These are phyloP conservation scores for Iphiclides podalirius DNA, from an alignment of 2,888 invertebrate species.

Conservation along the genomic window DNA sequence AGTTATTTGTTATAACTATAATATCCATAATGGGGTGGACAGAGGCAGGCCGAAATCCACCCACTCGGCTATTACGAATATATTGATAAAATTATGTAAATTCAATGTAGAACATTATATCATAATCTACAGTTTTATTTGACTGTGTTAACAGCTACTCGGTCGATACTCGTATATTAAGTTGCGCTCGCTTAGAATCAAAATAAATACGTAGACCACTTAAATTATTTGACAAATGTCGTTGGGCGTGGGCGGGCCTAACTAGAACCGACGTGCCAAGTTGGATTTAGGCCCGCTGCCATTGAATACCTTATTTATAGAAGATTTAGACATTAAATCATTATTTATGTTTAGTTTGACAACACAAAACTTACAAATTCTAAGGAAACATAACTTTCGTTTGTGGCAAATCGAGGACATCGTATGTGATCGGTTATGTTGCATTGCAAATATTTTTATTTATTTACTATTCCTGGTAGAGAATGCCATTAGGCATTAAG, in stretches of 20 bases:
- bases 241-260: conserved; percentile 34
- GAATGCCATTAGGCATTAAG: no score
- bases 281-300: conserved; percentile 37
- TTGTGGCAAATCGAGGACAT: neutral
- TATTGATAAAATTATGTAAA: neutral
- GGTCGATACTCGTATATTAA: conserved; percentile 9
- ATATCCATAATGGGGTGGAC: neutral
- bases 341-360: conserved; percentile 1
- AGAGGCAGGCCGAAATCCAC: neutral
- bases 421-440: no score
- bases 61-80: neutral
- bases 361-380: neutral
- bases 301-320: conserved; percentile 40
- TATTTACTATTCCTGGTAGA: no score
- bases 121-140: conserved; percentile 8
- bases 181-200: conserved; percentile 12
- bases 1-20: neutral
- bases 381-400: neutral
- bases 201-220: conserved; percentile 20
- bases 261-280: conserved; percentile 36
- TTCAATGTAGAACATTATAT: neutral
- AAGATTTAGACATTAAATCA: conserved; percentile 44
- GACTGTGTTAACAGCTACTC: conserved; percentile 1
- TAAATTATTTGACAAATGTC: conserved; percentile 29
- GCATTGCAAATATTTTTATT: no score